phyloP scores from a whole-genome alignment of 2,888 invertebrate genomes.

The Drosophila colorata region DNA sequence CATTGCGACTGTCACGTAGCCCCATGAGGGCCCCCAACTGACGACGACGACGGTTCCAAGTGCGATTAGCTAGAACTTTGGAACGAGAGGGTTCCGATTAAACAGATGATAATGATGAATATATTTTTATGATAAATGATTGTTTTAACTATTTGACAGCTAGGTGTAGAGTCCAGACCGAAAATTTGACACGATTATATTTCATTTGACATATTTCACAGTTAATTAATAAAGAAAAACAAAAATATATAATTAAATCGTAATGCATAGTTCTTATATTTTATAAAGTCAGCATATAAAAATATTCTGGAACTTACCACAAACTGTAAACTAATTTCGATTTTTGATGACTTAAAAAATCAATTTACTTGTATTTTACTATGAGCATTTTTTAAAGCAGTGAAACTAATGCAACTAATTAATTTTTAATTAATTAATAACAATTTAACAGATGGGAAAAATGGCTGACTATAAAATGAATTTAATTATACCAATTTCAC shows the following conservation, averaged over 20 bases:
- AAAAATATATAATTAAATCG: background rate
- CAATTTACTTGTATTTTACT: too few species aligned
- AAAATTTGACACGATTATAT: background rate
- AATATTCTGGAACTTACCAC: background rate
- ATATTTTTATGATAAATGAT: slow-evolving; percentile 33
- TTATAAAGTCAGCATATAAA: too few species aligned
- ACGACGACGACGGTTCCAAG: slow-evolving; percentile 8
- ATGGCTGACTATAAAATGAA: too few species aligned
- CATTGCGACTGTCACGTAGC: slow-evolving; percentile 55
- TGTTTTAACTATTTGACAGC: slow-evolving; percentile 8
- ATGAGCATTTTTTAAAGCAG: background rate
- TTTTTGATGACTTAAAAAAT: too few species aligned
- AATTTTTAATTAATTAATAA: slow-evolving; percentile 6
- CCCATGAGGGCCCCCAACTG: slow-evolving; percentile 20
- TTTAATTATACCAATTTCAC: slow-evolving; percentile 32
- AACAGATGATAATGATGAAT: slow-evolving; percentile 23
- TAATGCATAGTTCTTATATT: too few species aligned
- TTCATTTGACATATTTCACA: background rate
- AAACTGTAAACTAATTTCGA: background rate
- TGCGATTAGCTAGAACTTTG: slow-evolving; percentile 36
- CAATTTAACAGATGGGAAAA: slow-evolving; percentile 10
- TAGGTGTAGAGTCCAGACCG: background rate
- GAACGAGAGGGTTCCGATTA: slow-evolving; percentile 22
- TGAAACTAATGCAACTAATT: slow-evolving; percentile 4
- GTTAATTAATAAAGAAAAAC: background rate